Evolutionary conservation across 2,113 vertebrate genomes (phyloP).

Genomic region (Hyperoodon ampullatus): DNA sequence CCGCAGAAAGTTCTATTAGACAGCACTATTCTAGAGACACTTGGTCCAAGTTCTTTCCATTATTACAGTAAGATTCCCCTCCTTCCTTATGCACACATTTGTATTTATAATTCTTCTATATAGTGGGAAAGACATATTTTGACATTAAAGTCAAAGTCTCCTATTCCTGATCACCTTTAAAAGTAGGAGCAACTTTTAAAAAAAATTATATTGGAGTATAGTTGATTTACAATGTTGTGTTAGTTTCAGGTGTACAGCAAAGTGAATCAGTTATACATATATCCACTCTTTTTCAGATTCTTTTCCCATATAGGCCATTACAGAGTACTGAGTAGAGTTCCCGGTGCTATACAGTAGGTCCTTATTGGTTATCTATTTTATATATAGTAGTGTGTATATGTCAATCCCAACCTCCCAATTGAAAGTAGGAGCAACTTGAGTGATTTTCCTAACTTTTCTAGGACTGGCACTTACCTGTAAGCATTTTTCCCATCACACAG

Average conservation of each 20-base stretch:
- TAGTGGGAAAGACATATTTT: slow-evolving; percentile 17
- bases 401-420: too few species aligned
- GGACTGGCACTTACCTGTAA: neutral
- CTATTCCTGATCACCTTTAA: neutral
- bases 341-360: too few species aligned
- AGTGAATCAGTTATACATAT: too few species aligned
- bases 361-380: too few species aligned
- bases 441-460: neutral
- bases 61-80: neutral
- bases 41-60: neutral
- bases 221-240: too few species aligned
- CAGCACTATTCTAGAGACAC: neutral
- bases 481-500: neutral
- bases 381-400: too few species aligned
- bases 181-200: neutral
- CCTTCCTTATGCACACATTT: neutral
- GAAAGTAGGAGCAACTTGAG: neutral
- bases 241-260: too few species aligned
- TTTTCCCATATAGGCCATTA: too few species aligned
- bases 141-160: slow-evolving; percentile 34
- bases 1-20: neutral
- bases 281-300: too few species aligned
- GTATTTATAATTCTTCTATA: neutral
- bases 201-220: too few species aligned
- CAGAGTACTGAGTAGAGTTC: too few species aligned